Percentiles rank a stretch among this genome's conserved stretches.
These are phyloP conservation scores for Gallinago undulata DNA, from an alignment of 2,113 vertebrate genomes.

Conservation along the genomic window DNA sequence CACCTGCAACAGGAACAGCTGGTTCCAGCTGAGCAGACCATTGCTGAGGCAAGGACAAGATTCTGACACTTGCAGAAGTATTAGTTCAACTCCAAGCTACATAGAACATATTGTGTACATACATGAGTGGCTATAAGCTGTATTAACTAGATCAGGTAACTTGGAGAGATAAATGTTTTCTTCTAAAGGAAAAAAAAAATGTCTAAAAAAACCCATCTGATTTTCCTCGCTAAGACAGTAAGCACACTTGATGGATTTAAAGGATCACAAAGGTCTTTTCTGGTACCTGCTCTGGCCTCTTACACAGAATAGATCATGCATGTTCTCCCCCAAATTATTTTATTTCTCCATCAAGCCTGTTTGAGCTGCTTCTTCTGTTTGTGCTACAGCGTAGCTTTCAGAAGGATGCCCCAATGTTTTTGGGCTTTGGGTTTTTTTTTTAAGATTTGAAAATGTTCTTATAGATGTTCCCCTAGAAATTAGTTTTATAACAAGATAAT, in stretches of 20 bases:
- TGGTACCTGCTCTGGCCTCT: neutral
- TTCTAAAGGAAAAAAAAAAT: neutral
- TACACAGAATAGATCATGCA: rapidly evolving
- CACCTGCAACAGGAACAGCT: neutral
- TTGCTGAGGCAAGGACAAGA: neutral
- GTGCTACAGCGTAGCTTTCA: neutral
- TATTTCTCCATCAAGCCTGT: neutral
- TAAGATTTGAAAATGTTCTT: neutral
- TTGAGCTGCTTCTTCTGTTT: neutral
- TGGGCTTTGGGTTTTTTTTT: neutral
- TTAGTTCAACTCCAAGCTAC: neutral
- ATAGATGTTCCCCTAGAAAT: neutral
- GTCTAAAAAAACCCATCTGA: neutral
- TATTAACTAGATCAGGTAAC: neutral
- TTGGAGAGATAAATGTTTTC: neutral
- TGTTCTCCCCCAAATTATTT: neutral
- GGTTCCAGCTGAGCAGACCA: neutral
- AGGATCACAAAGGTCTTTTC: neutral
- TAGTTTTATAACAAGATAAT: neutral
- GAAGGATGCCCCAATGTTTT: neutral
- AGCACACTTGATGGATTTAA: neutral
- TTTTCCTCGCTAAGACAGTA: neutral
- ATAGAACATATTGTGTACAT: neutral
- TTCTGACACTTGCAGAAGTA: neutral
- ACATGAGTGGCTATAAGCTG: neutral